Evolutionary conservation across 1,140 invertebrate species (phyloP).

Genomic region (Drosophila tropicalis): DNA sequence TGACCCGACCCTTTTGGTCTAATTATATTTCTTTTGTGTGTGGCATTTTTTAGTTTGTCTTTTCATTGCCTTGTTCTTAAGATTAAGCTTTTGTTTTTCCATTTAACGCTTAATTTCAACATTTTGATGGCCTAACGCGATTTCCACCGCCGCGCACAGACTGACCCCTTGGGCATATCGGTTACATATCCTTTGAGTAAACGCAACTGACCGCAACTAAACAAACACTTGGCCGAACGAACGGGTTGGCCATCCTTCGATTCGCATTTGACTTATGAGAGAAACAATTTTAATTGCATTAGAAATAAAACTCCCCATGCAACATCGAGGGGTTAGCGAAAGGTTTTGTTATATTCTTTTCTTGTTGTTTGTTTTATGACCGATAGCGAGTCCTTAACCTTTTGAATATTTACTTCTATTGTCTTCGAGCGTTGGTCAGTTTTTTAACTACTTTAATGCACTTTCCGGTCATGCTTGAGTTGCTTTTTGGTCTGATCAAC

Average conservation of each 20-base stretch:
- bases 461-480: constrained; percentile 50
- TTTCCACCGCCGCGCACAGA: constrained; percentile 21
- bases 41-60: constrained; percentile 73
- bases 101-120: constrained; percentile 80
- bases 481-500: constrained; percentile 1
- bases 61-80: constrained; percentile 72
- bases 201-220: constrained; percentile 77
- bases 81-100: constrained; percentile 80
- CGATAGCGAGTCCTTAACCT: constrained; percentile 61
- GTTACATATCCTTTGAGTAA: constrained; percentile 60
- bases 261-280: constrained; percentile 68
- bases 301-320: constrained; percentile 49
- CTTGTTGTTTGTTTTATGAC: constrained; percentile 60
- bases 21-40: constrained; percentile 75
- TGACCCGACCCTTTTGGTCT: constrained; percentile 57
- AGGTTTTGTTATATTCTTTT: constrained; percentile 19
- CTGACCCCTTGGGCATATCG: constrained; percentile 62
- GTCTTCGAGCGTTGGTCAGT: constrained; percentile 33
- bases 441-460: constrained; percentile 51
- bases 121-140: constrained; percentile 75
- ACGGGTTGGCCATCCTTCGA: constrained; percentile 52
- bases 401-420: constrained; percentile 62
- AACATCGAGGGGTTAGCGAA: constrained; percentile 34
- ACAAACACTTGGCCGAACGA: constrained; percentile 63
- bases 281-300: constrained; percentile 70